Evolutionary conservation across 2,113 vertebrate genomes (phyloP), one percentile per base, ranked within the genome.

Genomic region (Struthidea cinerea): DNA sequence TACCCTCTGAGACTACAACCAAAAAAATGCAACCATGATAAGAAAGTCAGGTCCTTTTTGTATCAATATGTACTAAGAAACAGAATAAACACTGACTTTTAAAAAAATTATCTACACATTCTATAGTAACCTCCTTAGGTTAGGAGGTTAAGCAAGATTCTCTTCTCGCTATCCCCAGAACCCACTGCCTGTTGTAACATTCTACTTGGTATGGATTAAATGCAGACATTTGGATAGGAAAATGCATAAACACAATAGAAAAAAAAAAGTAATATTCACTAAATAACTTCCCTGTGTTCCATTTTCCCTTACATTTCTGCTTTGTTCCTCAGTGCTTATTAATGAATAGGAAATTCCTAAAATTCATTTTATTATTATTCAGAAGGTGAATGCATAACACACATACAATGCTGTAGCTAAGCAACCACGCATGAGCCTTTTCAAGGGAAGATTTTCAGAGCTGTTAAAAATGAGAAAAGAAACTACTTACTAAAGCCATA

Each of bases 331-430:
- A 16, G 49, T 46, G n/a, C 30, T 94, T 78, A 81, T 53, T 76
- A 79, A 84, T 1, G 2, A 92, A 56, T 17, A 42, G 44, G 20
- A 73, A 87, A 86, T n/a, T 73, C 55, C 47, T 65, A 86, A 93
- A 94, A 89, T 87, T 63, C n/a, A 87, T 37, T 55, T 90, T 89
- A 91, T 95, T 87, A 82, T 86, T 94, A 91, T 96, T 95, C 94
- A 85, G 52, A 85, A 93, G 69, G 59, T 90, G 85, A 94, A 96
- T 35, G 27, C 44, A 15, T 87, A 94, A 87, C 52, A 93, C 83
- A 70, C 65, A 85, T 46, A 95, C 39, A 90, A 77, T 56, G 63
- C 46, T 80, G 92, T 91, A 86, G 76, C 95, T 89, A 94, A 81
- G 94, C 92, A 97, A 96, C 91, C 28, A 78, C 1, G 3, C 74